Percentiles rank a stretch among this genome's conserved stretches.
Evolutionary conservation across 2,113 vertebrate species (phyloP).

Genomic region (Melanotaenia duboulayi): DNA sequence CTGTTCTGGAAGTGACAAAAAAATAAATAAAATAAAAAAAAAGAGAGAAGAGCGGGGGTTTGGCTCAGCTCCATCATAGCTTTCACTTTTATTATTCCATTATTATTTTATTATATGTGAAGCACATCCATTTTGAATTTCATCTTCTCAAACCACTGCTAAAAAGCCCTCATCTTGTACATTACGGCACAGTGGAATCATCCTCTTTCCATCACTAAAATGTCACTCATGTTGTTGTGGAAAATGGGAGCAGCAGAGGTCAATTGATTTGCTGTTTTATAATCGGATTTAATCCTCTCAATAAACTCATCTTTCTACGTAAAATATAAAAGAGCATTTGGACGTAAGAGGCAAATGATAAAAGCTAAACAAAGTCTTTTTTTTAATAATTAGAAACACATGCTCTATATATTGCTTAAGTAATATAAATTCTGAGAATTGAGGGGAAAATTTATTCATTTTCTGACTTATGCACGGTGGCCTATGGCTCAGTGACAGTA

Average conservation of each 20-base stretch:
- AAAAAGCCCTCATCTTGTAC: conserved; percentile 1
- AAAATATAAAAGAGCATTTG: neutral
- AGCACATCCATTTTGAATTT: conserved; percentile 43
- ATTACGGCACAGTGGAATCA: neutral
- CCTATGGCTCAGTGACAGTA: too few relatives aligned
- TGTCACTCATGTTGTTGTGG: conserved; percentile 3
- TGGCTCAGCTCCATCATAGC: conserved; percentile 6
- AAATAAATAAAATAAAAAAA: neutral
- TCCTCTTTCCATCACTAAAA: conserved; percentile 3
- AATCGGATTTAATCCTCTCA: conserved; percentile 10
- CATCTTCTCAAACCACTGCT: conserved; percentile 14
- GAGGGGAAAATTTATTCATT: too few relatives aligned
- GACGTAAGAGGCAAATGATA: too few relatives aligned
- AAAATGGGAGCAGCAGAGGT: conserved; percentile 40
- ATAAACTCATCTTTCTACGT: neutral
- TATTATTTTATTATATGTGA: conserved; percentile 15
- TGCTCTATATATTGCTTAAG: too few relatives aligned
- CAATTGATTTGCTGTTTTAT: conserved; percentile 43
- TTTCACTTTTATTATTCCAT: conserved; percentile 35
- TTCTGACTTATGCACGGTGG: too few relatives aligned
- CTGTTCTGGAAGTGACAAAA: neutral
- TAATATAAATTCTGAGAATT: too few relatives aligned
- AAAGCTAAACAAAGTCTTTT: too few relatives aligned
- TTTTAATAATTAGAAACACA: too few relatives aligned
- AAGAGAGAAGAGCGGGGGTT: neutral